A percentile compares a stretch with the other conserved stretches of the same genome.
These are phyloP conservation scores for Nyctibius bracteatus DNA, from an alignment of 2,113 vertebrate species.

Conservation along the genomic window DNA sequence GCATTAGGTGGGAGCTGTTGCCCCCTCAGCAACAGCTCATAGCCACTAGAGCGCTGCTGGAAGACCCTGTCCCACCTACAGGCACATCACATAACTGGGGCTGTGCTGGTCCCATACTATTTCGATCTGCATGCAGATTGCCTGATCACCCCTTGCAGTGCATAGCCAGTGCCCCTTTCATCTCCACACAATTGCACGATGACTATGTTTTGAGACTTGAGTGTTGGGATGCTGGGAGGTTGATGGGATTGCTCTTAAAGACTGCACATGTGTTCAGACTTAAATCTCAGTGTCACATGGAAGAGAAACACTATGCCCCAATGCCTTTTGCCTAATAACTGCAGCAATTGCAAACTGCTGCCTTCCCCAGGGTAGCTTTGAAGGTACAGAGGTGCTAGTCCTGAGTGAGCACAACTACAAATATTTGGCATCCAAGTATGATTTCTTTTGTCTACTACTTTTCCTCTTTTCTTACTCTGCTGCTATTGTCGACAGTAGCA, in stretches of 20 bases:
- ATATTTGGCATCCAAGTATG: neutral
- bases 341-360: neutral
- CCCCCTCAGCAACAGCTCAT: neutral
- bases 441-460: conserved; percentile 3
- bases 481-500: neutral
- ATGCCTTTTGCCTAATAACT: neutral
- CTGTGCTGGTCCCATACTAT: neutral
- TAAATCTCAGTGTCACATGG: neutral
- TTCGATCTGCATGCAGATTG: neutral
- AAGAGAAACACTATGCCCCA: neutral
- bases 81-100: accelerated
- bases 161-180: neutral
- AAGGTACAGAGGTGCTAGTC: neutral
- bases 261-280: neutral
- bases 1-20: neutral
- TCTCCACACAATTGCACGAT: neutral
- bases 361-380: neutral
- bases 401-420: neutral
- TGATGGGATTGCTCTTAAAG: neutral
- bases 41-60: neutral
- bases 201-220: no score
- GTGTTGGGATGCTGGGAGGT: neutral
- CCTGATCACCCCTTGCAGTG: neutral
- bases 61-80: neutral
- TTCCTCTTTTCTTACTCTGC: neutral